Percentiles rank a stretch among this genome's conserved stretches.
phyloP scores from a whole-genome alignment of 1,140 invertebrate genomes.

The Eurosta solidaginis region DNA sequence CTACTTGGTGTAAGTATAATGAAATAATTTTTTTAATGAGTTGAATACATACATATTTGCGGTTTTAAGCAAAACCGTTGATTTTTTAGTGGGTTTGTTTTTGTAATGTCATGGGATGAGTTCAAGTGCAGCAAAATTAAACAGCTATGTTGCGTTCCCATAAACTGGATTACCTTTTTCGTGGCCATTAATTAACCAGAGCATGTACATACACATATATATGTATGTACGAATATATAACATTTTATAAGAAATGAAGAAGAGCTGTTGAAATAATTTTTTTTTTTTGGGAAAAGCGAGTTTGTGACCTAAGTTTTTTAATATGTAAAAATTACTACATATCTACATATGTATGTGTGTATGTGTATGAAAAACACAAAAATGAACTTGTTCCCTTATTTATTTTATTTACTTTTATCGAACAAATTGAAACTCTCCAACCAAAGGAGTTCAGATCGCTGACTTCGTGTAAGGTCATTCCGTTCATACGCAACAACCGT shows the following conservation, averaged over 20 bases:
- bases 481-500: not conserved
- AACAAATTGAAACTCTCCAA: too few species aligned
- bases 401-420: too few species aligned
- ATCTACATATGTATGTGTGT: too few species aligned
- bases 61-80: constrained; percentile 7
- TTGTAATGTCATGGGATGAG: not conserved
- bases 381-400: too few species aligned
- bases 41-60: not conserved
- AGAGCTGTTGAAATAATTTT: not conserved
- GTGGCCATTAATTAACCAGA: not conserved
- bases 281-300: not conserved
- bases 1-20: not conserved
- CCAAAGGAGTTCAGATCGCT: too few species aligned
- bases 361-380: too few species aligned
- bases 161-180: too few species aligned
- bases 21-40: not conserved
- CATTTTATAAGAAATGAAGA: not conserved
- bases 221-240: not conserved
- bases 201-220: not conserved
- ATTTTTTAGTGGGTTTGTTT: constrained; percentile 7
- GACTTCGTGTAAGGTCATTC: too few species aligned
- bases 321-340: too few species aligned
- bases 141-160: not conserved
- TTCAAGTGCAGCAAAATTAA: constrained; percentile 6
- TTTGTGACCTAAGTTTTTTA: constrained; percentile 11